Percentiles rank a stretch among this genome's conserved stretches.
Conservation (phyloP, 2,888 invertebrate genomes). For the Physocephala rufipes region DNA sequence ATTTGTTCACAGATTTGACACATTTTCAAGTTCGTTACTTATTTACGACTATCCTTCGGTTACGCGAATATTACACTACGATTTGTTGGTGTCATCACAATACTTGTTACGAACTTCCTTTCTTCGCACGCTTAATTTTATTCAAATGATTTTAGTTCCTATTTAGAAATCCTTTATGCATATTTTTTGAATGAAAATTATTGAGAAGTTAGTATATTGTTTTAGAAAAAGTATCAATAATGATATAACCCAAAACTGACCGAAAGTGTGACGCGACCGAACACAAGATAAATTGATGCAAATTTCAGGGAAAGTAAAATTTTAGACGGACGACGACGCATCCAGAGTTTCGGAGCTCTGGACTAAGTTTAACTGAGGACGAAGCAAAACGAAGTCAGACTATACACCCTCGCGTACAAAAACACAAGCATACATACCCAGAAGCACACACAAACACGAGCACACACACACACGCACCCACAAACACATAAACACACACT, state of each 20-base stretch:
- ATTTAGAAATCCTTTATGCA: conserved; percentile 27
- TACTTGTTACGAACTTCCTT: too few relatives aligned
- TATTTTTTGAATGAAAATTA: conserved; percentile 17
- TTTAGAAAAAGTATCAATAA: too few relatives aligned
- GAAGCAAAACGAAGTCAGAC: too few relatives aligned
- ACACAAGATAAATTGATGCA: conserved; percentile 17
- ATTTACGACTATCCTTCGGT: conserved; percentile 8
- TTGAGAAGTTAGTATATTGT: background rate
- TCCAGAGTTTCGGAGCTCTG: background rate
- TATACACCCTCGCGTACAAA: too few relatives aligned
- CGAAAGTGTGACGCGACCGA: conserved; percentile 28
- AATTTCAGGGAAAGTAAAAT: background rate
- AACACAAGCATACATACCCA: too few relatives aligned
- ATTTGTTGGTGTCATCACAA: background rate
- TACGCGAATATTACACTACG: background rate
- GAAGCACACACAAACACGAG: background rate
- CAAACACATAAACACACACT: too few relatives aligned
- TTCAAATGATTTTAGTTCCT: too few relatives aligned
- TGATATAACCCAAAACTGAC: conserved; percentile 25
- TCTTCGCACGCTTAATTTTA: too few relatives aligned
- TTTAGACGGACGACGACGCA: conserved; percentile 7
- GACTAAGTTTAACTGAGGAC: conserved; percentile 15
- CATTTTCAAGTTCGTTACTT: conserved; percentile 19
- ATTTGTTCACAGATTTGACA: conserved; percentile 30
- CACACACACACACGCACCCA: background rate